Percentiles rank a stretch among this genome's conserved stretches.
These are phyloP conservation scores for Drosophila orena DNA, from an alignment of 1,140 invertebrate species.

Conservation along the genomic window DNA sequence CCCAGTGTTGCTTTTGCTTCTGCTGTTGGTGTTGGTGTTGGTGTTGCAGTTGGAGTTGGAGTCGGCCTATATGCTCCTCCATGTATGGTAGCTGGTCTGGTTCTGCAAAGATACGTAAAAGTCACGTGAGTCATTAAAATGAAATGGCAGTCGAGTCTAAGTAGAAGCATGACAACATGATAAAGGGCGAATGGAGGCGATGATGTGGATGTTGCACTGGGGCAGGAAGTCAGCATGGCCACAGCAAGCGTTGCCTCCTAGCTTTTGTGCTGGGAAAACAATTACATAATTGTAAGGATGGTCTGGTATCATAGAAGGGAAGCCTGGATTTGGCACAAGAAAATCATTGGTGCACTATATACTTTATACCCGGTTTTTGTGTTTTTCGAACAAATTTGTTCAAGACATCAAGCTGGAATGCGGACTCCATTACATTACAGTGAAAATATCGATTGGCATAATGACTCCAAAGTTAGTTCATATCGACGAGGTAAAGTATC, in stretches of 20 bases:
- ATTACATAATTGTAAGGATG: neutral
- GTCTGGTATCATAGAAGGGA: neutral
- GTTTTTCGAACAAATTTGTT: too few relatives aligned
- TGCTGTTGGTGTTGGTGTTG: slow-evolving; percentile 35
- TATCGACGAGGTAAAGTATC: too few relatives aligned
- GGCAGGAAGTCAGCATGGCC: slow-evolving; percentile 39
- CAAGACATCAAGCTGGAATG: too few relatives aligned
- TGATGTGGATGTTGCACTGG: slow-evolving; percentile 7
- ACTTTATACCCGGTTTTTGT: too few relatives aligned
- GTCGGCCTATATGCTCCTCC: neutral
- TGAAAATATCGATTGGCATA: too few relatives aligned
- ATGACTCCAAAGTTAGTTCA: too few relatives aligned
- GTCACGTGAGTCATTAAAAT: slow-evolving; percentile 83
- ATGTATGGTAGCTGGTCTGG: slow-evolving; percentile 10
- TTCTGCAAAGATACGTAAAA: slow-evolving; percentile 71
- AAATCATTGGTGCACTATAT: neutral
- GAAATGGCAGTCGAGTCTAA: slow-evolving; percentile 70
- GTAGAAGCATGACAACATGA: slow-evolving; percentile 47
- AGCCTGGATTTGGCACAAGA: neutral
- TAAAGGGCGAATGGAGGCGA: slow-evolving; percentile 21
- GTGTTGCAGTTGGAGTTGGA: neutral
- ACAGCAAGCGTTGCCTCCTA: slow-evolving; percentile 35
- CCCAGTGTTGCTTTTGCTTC: slow-evolving; percentile 19
- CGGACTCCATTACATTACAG: too few relatives aligned
- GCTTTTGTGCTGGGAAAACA: slow-evolving; percentile 17